phyloP scores from a whole-genome alignment of 1,140 invertebrate species.

The Whitmania pigra region DNA sequence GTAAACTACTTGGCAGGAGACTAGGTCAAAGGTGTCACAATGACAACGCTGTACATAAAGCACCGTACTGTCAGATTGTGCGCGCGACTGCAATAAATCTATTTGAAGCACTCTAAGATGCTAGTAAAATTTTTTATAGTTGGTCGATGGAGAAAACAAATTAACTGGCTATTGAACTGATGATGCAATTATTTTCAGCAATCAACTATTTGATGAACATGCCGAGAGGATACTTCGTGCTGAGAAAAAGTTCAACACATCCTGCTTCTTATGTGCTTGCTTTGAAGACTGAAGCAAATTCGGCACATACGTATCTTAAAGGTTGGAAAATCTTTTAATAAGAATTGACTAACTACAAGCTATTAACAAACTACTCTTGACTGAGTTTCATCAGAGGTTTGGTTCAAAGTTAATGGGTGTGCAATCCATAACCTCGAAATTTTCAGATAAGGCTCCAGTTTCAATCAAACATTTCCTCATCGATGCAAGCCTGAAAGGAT shows the following conservation, averaged over 20 bases:
- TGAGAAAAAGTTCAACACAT: constrained; percentile 8
- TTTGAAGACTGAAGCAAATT: background rate
- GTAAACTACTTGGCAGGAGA: too few species aligned
- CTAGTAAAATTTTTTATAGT: background rate
- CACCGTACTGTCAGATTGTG: too few species aligned
- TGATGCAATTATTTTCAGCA: background rate
- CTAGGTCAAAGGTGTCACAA: too few species aligned
- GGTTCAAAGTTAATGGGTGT: too few species aligned
- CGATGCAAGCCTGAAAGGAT: too few species aligned
- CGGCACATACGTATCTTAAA: background rate
- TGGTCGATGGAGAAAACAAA: background rate
- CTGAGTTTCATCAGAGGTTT: too few species aligned
- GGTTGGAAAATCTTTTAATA: background rate
- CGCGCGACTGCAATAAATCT: too few species aligned
- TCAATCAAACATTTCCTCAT: too few species aligned
- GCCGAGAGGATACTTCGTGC: background rate
- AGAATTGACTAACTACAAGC: background rate
- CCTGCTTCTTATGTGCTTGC: background rate
- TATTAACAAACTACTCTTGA: background rate
- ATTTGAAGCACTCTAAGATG: background rate
- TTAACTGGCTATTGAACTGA: too few species aligned
- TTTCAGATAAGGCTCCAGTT: too few species aligned
- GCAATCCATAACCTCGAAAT: too few species aligned
- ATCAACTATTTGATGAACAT: background rate
- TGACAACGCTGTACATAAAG: too few species aligned